Conservation (phyloP, 2,888 invertebrate species). For the Lithophane socia region DNA sequence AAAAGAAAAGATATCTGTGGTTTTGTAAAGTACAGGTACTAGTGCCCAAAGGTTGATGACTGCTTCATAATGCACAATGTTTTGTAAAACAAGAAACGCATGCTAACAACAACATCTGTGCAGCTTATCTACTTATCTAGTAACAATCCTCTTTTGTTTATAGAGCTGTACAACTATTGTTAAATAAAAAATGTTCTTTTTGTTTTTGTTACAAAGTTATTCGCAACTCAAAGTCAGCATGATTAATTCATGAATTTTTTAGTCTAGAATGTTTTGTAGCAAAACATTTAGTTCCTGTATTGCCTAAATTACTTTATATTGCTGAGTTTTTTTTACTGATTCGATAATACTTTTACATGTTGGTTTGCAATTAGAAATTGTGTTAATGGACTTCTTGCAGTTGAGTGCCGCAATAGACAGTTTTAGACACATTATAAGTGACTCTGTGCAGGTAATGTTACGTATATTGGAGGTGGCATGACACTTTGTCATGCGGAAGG, state of each 20-base stretch:
- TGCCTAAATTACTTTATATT: conserved; percentile 4
- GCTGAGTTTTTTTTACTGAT: conserved; percentile 4
- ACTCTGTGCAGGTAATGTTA: conserved; percentile 9
- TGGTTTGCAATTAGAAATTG: conserved; percentile 33
- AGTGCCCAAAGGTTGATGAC: conserved; percentile 13
- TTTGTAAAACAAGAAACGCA: conserved; percentile 11
- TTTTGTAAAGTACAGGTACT: neutral
- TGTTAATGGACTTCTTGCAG: conserved; percentile 28
- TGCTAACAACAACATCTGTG: conserved; percentile 18
- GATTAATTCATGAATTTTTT: neutral
- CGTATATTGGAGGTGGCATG: neutral
- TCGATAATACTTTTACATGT: conserved; percentile 28
- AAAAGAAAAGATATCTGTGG: neutral
- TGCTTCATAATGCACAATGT: conserved; percentile 10
- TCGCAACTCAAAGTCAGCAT: conserved; percentile 6
- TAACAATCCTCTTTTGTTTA: conserved; percentile 39
- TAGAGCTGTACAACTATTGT: conserved; percentile 1
- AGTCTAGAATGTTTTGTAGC: neutral
- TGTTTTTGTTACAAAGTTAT: conserved; percentile 18
- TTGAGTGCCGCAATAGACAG: conserved; percentile 1
- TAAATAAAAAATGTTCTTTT: conserved; percentile 26
- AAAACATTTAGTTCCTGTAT: conserved; percentile 21
- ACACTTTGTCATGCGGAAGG: neutral
- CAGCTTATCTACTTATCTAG: conserved; percentile 35
- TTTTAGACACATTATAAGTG: neutral